A percentile compares a stretch with the other conserved stretches of the same genome.
These are phyloP conservation scores for Syngnathus rostellatus DNA, from an alignment of 2,797 vertebrate species.

Conservation along the genomic window DNA sequence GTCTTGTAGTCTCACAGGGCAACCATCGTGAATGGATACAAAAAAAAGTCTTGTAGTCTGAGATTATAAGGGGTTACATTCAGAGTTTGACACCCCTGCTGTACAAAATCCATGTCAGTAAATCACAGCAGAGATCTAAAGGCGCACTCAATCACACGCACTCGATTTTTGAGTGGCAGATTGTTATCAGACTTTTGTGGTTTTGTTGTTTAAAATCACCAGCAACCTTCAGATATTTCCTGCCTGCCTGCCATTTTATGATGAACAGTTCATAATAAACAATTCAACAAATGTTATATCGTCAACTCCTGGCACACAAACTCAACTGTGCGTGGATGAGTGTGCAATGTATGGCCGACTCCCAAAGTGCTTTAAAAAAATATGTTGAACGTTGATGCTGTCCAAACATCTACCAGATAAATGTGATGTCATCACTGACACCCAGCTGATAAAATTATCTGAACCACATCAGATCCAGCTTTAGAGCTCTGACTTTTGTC, in stretches of 20 bases:
- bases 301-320: neutral
- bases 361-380: constrained; percentile 33
- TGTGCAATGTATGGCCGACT: constrained; percentile 38
- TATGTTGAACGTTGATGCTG: neutral
- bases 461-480: neutral
- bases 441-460: too few relatives aligned
- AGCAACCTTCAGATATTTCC: neutral
- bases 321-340: constrained; percentile 22
- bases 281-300: constrained; percentile 2
- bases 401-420: too few relatives aligned
- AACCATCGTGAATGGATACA: constrained; percentile 5
- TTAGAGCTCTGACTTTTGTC: neutral
- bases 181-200: neutral
- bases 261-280: neutral
- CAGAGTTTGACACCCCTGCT: constrained; percentile 13
- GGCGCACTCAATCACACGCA: neutral
- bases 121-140: constrained; percentile 2
- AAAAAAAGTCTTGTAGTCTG: constrained; percentile 18
- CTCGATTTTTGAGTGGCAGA: neutral
- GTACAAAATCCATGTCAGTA: neutral
- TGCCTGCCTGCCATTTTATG: neutral
- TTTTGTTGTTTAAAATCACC: neutral
- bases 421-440: neutral
- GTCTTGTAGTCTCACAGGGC: too few relatives aligned
- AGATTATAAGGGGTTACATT: too few relatives aligned